Conservation (phyloP, 2,888 invertebrate species). For the Nematopogon swammerdamellus region DNA sequence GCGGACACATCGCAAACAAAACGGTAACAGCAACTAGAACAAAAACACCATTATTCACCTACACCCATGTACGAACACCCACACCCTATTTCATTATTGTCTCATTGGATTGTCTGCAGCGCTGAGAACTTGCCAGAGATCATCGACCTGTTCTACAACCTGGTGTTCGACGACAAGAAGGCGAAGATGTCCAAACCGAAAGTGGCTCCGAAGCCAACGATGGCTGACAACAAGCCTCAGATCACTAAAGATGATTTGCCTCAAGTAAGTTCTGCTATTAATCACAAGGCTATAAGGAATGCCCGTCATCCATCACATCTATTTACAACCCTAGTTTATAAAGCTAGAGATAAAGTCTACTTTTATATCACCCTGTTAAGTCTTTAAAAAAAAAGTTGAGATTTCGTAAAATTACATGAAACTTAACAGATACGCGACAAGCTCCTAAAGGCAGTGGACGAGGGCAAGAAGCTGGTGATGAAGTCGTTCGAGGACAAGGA, state of each 20-base stretch:
- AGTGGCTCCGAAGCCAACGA: slow-evolving; percentile 38
- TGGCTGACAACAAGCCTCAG: slow-evolving; percentile 45
- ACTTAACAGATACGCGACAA: slow-evolving; percentile 42
- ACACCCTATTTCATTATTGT: too few relatives aligned
- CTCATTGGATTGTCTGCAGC: slow-evolving; percentile 50
- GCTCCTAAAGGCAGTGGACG: slow-evolving; percentile 48
- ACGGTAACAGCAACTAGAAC: too few relatives aligned
- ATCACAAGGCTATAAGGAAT: too few relatives aligned
- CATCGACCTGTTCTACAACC: slow-evolving; percentile 49
- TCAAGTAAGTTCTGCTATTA: slow-evolving; percentile 39
- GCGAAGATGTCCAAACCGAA: slow-evolving; percentile 55
- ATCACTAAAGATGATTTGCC: slow-evolving; percentile 65
- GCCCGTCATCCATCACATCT: too few relatives aligned
- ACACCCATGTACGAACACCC: too few relatives aligned
- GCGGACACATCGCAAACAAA: too few relatives aligned
- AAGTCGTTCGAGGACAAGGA: slow-evolving; percentile 50
- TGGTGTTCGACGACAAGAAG: slow-evolving; percentile 59
- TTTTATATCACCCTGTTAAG: too few relatives aligned
- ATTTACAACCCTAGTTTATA: too few relatives aligned
- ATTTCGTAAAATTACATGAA: not conserved
- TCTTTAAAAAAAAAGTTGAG: too few relatives aligned
- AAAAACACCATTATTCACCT: too few relatives aligned
- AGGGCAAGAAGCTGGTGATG: slow-evolving; percentile 45
- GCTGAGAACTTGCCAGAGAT: slow-evolving; percentile 62
- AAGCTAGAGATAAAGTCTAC: too few relatives aligned